phyloP scores from a whole-genome alignment of 1,140 invertebrate species.

The Drosophila nigrodunni region DNA sequence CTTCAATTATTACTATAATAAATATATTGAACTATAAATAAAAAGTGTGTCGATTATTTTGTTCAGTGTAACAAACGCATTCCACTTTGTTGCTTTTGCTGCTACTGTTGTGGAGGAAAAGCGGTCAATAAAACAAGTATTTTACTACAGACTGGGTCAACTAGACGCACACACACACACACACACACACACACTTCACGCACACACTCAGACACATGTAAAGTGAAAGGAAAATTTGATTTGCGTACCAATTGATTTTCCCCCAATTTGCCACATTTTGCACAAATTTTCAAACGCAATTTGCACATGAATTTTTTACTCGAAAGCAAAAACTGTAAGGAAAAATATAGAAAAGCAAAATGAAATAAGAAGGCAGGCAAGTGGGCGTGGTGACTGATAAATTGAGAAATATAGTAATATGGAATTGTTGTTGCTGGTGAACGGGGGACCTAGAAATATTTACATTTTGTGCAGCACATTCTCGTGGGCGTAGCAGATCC shows the following conservation, averaged over 20 bases:
- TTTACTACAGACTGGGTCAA: constrained; percentile 45
- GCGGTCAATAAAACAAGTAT: constrained; percentile 46
- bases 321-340: neutral
- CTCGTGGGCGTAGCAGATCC: constrained; percentile 63
- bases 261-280: constrained; percentile 21
- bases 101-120: constrained; percentile 12
- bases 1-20: too few species aligned
- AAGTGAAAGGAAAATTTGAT: constrained; percentile 35
- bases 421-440: neutral
- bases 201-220: constrained; percentile 8
- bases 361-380: neutral
- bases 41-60: neutral
- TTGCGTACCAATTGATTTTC: constrained; percentile 73
- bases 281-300: constrained; percentile 23
- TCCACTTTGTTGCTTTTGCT: constrained; percentile 4
- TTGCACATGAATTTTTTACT: constrained; percentile 49
- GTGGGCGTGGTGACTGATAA: neutral
- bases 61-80: constrained; percentile 21
- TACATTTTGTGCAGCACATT: constrained; percentile 77
- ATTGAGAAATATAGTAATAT: neutral
- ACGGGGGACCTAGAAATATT: constrained; percentile 32
- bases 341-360: neutral
- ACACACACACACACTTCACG: constrained; percentile 17
- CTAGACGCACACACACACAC: constrained; percentile 18
- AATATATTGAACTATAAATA: too few species aligned